Evolutionary conservation across 2,113 vertebrate genomes (phyloP).

Genomic region (Cyanocitta stelleri): DNA sequence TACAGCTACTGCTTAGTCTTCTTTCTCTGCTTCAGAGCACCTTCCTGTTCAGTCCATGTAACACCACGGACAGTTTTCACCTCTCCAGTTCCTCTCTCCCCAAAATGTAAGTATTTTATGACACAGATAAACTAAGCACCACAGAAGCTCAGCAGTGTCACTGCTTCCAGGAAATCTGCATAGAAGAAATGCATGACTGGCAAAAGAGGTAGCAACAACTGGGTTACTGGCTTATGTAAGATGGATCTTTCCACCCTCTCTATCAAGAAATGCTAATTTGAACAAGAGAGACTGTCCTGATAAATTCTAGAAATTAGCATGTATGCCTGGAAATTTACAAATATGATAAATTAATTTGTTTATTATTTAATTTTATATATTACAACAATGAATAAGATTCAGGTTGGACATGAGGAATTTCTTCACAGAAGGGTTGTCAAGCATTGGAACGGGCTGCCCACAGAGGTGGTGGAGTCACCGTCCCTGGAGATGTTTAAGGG

Average conservation of each 20-base stretch:
- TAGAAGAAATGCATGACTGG: not conserved
- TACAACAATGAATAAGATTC: not conserved
- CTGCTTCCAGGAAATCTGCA: not conserved
- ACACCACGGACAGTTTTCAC: not conserved
- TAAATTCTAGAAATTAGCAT: not conserved
- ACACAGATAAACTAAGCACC: not conserved
- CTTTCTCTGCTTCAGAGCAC: not conserved
- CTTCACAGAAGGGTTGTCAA: not conserved
- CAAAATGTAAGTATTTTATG: not conserved
- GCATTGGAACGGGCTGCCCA: not conserved
- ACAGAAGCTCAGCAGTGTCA: not conserved
- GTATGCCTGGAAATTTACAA: not conserved
- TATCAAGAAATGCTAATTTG: not conserved
- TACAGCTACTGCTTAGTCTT: not conserved
- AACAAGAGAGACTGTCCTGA: not conserved
- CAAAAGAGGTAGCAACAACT: not conserved
- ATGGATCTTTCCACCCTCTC: not conserved
- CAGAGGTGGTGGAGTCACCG: not conserved
- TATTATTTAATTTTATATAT: not conserved
- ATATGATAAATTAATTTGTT: not conserved
- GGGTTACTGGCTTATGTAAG: not conserved
- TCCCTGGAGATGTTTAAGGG: not conserved
- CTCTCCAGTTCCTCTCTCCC: not conserved
- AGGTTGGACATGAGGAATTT: not conserved
- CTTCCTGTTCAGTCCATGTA: not conserved